These are phyloP conservation scores for Melanophora roralis DNA, from an alignment of 2,888 invertebrate genomes.

Conservation along the genomic window DNA sequence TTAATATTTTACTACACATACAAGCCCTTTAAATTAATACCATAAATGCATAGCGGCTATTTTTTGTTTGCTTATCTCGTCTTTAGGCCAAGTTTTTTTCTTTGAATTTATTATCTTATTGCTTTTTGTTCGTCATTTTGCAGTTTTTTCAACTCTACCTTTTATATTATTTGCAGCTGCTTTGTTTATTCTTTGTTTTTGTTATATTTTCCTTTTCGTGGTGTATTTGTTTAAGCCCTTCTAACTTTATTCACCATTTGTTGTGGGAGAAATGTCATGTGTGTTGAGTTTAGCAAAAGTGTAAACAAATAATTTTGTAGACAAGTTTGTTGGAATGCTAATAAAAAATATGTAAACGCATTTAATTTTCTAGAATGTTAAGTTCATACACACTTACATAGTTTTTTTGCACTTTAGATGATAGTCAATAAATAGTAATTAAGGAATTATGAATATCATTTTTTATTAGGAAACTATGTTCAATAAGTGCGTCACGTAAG, in stretches of 20 bases:
- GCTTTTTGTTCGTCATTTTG: neutral
- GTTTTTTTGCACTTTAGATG: too few relatives aligned
- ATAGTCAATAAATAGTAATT: too few relatives aligned
- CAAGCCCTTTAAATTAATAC: neutral
- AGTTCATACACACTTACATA: too few relatives aligned
- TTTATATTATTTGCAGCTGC: conserved; percentile 43
- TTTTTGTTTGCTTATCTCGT: too few relatives aligned
- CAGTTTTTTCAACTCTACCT: neutral
- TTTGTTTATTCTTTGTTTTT: conserved; percentile 41
- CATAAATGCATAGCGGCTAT: neutral
- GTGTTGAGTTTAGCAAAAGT: conserved; percentile 8
- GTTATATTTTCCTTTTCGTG: conserved; percentile 15
- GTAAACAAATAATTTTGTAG: conserved; percentile 39
- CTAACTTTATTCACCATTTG: conserved; percentile 35
- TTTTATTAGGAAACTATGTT: too few relatives aligned
- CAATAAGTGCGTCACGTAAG: too few relatives aligned
- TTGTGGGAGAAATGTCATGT: conserved; percentile 37
- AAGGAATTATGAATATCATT: too few relatives aligned
- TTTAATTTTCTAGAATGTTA: too few relatives aligned
- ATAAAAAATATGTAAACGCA: neutral
- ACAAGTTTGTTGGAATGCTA: conserved; percentile 17
- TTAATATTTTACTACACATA: neutral
- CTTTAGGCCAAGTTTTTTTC: neutral
- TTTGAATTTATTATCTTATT: conserved; percentile 1
- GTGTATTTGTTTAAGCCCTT: conserved; percentile 15